Evolutionary conservation across 2,113 vertebrate species (phyloP).

Genomic region (Passerina amoena): DNA sequence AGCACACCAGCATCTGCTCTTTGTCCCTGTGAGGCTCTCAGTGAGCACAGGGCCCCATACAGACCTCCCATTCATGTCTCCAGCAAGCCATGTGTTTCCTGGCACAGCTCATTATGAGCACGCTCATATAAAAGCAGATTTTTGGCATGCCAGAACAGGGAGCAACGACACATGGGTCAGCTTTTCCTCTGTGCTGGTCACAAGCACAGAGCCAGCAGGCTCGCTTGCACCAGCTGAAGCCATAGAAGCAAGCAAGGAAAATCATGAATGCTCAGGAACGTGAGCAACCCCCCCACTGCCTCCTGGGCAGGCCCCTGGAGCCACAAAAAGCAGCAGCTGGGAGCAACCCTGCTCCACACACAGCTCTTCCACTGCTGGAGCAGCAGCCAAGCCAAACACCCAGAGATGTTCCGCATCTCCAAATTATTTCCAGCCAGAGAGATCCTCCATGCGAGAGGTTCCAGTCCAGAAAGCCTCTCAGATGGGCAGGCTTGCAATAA

Average conservation of each 20-base stretch:
- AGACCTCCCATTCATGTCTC: constrained; percentile 32
- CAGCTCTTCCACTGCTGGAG: not conserved
- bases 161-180: not conserved
- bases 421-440: constrained; percentile 24
- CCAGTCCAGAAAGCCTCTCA: constrained; percentile 4
- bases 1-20: not conserved
- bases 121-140: constrained; percentile 12
- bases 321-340: not conserved
- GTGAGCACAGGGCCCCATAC: not conserved
- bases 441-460: not conserved
- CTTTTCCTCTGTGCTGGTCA: not conserved
- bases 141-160: constrained; percentile 25
- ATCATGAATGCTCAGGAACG: not conserved
- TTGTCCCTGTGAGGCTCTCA: not conserved
- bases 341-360: not conserved
- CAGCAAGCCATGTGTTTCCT: constrained; percentile 38
- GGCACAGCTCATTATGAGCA: constrained; percentile 23
- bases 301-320: not conserved
- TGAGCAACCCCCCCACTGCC: not conserved
- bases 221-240: not conserved
- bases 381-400: constrained; percentile 43
- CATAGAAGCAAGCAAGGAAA: not conserved
- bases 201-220: not conserved
- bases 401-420: constrained; percentile 4
- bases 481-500: constrained; percentile 28